Evolutionary conservation across 2,888 invertebrate genomes (phyloP), one percentile per base, ranked within the genome.

Genomic region (Polietes domitor): DNA sequence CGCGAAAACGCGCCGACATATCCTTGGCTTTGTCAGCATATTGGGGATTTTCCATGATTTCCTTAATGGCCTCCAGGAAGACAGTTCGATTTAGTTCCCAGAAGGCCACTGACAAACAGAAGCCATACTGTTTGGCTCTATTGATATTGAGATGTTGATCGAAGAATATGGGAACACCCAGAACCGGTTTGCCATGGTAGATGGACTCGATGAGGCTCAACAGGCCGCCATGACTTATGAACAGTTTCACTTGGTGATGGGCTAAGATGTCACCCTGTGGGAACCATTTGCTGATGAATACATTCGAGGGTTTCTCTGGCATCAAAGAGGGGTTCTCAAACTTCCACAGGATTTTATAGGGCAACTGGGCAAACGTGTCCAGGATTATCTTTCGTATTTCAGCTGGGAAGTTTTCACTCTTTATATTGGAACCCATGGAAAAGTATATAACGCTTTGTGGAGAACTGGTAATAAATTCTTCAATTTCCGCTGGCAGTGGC

Each of bases 141-240:
- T 88, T 85, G 15, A 92, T 87, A 87, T 92, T 90, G 75, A 89
- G 55, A 43, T 88, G 86, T 82, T 93, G 92, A 87, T 93, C 92
- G 47, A 86, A 90, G 75, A 91, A 89, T 6, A 92, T 83, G 0
- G 92, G 92, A 28, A 93, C 86, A 0, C 92, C 93, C 6, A 93
- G 77, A 1, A 93, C 83, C 0, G 93, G 92, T 12, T 92, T 92
- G 4, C 90, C 93, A 79, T 90, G 89, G 86, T 90, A 90, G 2
- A 92, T 88, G 0, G 93, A 91, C 86, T 93, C 94, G 21, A 91
- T 92, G 1, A 92, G 89, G 73, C 93, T 92, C 19, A 93, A 89
- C 19, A 93, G 89, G 0, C 94, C 94, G 0, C 93, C 93, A 86
- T 94, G 94, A 1, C 93, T 93, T 58, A 94, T 92, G 80, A 94